Conservation (phyloP, 2,797 vertebrate species). For the Semaprochilodus insignis region DNA sequence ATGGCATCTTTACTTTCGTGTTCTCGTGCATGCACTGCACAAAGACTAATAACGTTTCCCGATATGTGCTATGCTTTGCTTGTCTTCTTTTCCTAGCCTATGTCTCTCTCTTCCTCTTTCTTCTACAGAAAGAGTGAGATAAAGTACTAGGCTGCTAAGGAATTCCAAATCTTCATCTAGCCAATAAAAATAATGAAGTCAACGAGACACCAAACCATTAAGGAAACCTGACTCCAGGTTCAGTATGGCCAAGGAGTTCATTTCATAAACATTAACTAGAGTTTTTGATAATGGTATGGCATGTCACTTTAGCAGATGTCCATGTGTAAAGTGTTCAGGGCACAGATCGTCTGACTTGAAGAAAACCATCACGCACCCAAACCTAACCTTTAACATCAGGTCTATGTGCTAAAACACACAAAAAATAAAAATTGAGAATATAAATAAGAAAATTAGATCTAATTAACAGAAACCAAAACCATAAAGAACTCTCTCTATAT, state of each 20-base stretch:
- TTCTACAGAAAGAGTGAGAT: conserved; percentile 27
- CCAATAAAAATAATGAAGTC: conserved; percentile 29
- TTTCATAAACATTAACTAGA: not conserved
- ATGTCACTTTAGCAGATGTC: not conserved
- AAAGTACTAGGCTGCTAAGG: conserved; percentile 19
- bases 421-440: no score
- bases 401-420: no score
- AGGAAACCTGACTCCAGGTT: conserved; percentile 13
- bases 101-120: not conserved
- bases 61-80: not conserved
- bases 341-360: no score
- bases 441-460: no score
- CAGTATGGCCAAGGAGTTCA: not conserved
- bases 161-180: conserved; percentile 36
- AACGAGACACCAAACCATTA: not conserved
- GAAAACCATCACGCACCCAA: no score
- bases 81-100: conserved; percentile 1
- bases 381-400: no score
- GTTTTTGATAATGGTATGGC: not conserved
- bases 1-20: not conserved
- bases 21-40: not conserved
- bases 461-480: no score
- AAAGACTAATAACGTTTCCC: not conserved
- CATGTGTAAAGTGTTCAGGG: not conserved
- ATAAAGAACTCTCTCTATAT: no score